Base-by-base conservation (phyloP, 2,113 vertebrate genomes). In the Stegastes partitus region DNA sequence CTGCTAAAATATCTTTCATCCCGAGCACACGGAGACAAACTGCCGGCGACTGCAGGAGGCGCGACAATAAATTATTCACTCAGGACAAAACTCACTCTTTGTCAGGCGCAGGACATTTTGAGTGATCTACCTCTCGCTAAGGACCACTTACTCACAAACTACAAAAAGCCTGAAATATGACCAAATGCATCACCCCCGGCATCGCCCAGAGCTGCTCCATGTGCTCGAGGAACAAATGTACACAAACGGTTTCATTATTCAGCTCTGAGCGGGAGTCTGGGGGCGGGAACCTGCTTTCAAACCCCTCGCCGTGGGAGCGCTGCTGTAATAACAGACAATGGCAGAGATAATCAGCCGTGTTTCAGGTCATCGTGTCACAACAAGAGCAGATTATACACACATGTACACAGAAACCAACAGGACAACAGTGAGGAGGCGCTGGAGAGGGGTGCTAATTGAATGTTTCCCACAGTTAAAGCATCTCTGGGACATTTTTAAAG, bases 31-130 rank as follows among this genome's bases (percentile, higher is more conserved):
- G 1, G 55, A 79, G 59, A 74, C 23, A 72, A 65, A 84, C 51
- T 34, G 12, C 39, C 26, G 21, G 65, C 14, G 5, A 34, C 68
- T 28, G 44, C 59, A 68, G 59, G 68, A n/a, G 47, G 47, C 11
- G 11, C 3, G 3, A 61, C 51, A 3, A 42, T 50, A 34, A 78
- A 75, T 82, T 21, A 78, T 65, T 83, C 76, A 79, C 39, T 19
- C 2, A n/a, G 50, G 79, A 57, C 63, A 50, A 68, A 82, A 47
- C 58, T 10, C 62, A 68, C 44, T 14, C 69, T 68, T 79, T 59
- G 67, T 79, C 65, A 50, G 54, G 11, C 39, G 10, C 4, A 0
- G 16, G 39, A 1, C 11, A 11, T 28, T 64, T 10, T 63, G 75
- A 82, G 19, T 15, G 70, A 83, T 80, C 5, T 10, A 53, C 65